phyloP scores from a whole-genome alignment of 2,797 vertebrate species.

The Aulostomus chinensis region DNA sequence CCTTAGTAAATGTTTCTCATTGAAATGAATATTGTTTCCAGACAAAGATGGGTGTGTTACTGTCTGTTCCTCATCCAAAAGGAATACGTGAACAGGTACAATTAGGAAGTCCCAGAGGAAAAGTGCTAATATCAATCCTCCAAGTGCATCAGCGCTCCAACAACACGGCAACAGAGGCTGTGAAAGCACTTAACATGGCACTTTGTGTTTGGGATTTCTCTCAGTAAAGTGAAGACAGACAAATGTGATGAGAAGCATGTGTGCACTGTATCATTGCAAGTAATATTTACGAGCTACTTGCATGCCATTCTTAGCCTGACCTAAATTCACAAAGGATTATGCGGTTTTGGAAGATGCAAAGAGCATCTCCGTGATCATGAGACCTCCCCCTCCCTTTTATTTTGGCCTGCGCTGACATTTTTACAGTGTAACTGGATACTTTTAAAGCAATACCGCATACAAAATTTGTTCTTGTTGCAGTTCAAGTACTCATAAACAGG shows the following conservation, averaged over 20 bases:
- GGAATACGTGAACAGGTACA: conserved; percentile 38
- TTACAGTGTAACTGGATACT: too few species aligned
- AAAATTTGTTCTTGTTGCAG: too few species aligned
- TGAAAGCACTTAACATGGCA: conserved; percentile 5
- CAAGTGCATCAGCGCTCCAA: conserved; percentile 17
- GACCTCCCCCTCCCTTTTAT: too few species aligned
- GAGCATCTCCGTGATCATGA: too few species aligned
- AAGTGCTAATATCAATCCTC: conserved; percentile 12
- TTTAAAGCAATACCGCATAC: too few species aligned
- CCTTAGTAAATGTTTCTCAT: conserved; percentile 41
- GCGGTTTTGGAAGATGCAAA: conserved; percentile 15
- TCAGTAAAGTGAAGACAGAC: not conserved
- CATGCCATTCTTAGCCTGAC: conserved; percentile 14
- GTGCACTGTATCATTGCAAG: conserved; percentile 7
- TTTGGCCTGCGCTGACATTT: too few species aligned
- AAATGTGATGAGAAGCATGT: conserved; percentile 37
- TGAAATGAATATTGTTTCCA: conserved; percentile 63
- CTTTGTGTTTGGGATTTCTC: not conserved
- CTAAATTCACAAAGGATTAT: conserved; percentile 18
- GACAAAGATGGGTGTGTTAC: conserved; percentile 63
- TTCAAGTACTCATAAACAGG: too few species aligned
- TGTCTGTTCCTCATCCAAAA: conserved; percentile 49
- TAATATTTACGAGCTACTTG: conserved; percentile 20
- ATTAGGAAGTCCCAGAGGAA: conserved; percentile 57
- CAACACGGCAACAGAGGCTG: conserved; percentile 9